Conservation (phyloP, 2,888 invertebrate species). For the Volucella bombylans region DNA sequence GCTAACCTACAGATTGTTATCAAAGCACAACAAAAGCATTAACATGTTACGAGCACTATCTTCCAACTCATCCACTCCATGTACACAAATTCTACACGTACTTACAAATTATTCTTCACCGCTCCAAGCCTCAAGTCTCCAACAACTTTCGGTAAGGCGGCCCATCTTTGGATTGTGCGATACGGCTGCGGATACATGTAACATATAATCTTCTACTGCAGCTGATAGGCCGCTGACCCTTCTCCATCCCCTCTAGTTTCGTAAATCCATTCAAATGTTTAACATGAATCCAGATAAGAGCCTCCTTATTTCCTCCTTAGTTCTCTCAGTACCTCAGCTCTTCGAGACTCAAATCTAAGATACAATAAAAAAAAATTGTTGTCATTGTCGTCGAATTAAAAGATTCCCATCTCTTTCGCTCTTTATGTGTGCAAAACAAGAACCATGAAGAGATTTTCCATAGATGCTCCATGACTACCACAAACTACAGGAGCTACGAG, state of each 20-base stretch:
- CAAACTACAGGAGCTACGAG: not conserved
- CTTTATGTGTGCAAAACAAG: conserved; percentile 26
- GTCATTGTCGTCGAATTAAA: conserved; percentile 66
- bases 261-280: conserved; percentile 28
- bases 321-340: not conserved
- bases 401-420: conserved; percentile 48
- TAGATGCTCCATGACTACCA: conserved; percentile 42
- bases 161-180: conserved; percentile 25
- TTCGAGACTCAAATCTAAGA: conserved; percentile 1
- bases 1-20: no score
- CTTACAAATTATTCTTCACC: not conserved
- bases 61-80: no score
- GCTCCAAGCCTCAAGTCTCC: not conserved
- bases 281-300: conserved; percentile 57
- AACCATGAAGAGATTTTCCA: conserved; percentile 40
- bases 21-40: no score
- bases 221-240: conserved; percentile 62
- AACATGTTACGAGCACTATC: no score
- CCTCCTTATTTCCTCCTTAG: conserved; percentile 31
- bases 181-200: not conserved
- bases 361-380: conserved; percentile 32
- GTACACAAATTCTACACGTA: not conserved
- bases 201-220: conserved; percentile 41
- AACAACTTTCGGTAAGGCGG: conserved; percentile 30
- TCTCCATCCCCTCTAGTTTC: conserved; percentile 2